Evolutionary conservation across 92 coral and sea anemone species (phyloP), one percentile per base, ranked within the genome.

Genomic region (Actinostola sp.): DNA sequence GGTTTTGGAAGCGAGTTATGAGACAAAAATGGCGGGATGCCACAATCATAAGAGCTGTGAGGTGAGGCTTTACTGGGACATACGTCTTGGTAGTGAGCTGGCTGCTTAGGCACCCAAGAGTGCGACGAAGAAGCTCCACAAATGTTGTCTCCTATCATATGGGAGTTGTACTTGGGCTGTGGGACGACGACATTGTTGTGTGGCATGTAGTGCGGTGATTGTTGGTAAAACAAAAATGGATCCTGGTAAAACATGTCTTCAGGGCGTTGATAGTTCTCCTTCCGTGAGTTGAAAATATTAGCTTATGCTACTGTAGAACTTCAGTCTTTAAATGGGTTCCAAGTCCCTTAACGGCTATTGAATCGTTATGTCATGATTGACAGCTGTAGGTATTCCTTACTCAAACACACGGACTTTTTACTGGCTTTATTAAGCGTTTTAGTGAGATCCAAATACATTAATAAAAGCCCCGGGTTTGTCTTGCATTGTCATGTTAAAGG

Each of bases 201-300:
- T 0, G 75, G 65, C 51, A 71, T 75, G 25, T 66, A 81, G 63
- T 78, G 89, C 8, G 97, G 78, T 31, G 97, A 51, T 49, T 83
- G 92, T 57, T 90, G 97, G 55, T 87, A 90, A 41, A 90, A 78
- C 78, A 90, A 57, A 61, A 90, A 76, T 23, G 97, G 97, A 44
- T 90, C 97, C 83, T 90, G 92, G 73, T 87, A 90, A 77, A 90
- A 90, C 97, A 90, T 90, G n/a, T n/a, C n/a, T n/a, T n/a, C n/a
- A 11, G 55, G 70, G 79, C 44, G 30, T 65, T 65, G 53, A 26
- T 26, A 23, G 38, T 13, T 51, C 23, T 53, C 25, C 30, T 61
- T 25, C 35, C 57, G 33, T 65, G 71, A 38, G 17, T n/a, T 3
- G 8, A 17, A 31, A 59, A 23, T 45, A 33, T 68, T 16, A 68